phyloP scores from a whole-genome alignment of 2,888 invertebrate genomes.

The Spisula solida region DNA sequence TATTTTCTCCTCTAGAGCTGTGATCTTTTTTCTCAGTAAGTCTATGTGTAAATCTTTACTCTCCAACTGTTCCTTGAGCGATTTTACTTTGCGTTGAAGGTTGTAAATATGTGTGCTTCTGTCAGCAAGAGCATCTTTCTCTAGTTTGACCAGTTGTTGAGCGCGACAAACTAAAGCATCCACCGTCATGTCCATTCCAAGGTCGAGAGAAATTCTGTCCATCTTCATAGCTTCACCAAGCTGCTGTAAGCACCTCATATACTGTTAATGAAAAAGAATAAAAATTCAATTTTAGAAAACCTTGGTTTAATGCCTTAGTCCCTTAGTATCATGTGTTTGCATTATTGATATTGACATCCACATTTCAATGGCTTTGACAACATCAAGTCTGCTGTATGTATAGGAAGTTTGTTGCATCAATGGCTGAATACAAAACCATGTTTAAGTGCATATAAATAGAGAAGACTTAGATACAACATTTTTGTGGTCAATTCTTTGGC shows the following conservation, averaged over 20 bases:
- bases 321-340: too few species aligned
- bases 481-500: too few species aligned
- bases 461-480: too few species aligned
- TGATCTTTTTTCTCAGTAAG: slow-evolving; percentile 94
- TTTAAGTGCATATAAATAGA: too few species aligned
- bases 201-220: slow-evolving; percentile 94
- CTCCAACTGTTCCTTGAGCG: slow-evolving; percentile 95
- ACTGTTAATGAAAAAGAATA: slow-evolving; percentile 75
- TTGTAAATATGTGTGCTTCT: slow-evolving; percentile 96
- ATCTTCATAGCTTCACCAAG: slow-evolving; percentile 94
- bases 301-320: too few species aligned
- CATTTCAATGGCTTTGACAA: too few species aligned
- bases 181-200: slow-evolving; percentile 94
- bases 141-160: slow-evolving; percentile 93
- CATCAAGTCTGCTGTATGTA: too few species aligned
- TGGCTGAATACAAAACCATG: too few species aligned
- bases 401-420: too few species aligned
- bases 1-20: slow-evolving; percentile 83
- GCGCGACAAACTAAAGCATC: slow-evolving; percentile 95
- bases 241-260: slow-evolving; percentile 92
- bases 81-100: slow-evolving; percentile 94
- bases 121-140: slow-evolving; percentile 94
- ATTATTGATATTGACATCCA: too few species aligned
- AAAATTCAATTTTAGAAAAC: too few species aligned
- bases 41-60: slow-evolving; percentile 97